Evolutionary conservation across 2,113 vertebrate species (phyloP).

Genomic region (Gadus chalcogrammus): DNA sequence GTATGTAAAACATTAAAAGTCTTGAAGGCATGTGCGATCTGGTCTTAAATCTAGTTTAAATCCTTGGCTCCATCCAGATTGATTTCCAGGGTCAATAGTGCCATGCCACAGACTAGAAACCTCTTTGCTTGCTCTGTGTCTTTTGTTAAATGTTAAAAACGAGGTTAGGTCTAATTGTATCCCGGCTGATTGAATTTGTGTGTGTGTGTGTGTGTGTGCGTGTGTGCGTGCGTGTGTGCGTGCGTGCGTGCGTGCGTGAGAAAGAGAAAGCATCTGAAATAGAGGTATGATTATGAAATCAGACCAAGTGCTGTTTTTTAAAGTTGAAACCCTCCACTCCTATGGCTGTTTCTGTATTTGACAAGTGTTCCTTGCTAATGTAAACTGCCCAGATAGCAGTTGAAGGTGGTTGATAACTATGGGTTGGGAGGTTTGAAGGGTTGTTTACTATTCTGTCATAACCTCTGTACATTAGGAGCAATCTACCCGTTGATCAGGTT

Average conservation of each 20-base stretch:
- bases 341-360: background rate
- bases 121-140: too few relatives aligned
- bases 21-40: background rate
- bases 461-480: slow-evolving; percentile 19
- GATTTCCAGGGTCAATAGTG: too few relatives aligned
- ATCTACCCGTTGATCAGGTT: background rate
- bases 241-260: background rate
- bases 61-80: too few relatives aligned
- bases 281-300: too few relatives aligned
- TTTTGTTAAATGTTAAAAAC: too few relatives aligned
- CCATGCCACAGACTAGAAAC: too few relatives aligned
- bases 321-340: too few relatives aligned
- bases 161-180: too few relatives aligned
- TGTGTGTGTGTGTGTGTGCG: slow-evolving; percentile 20
- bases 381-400: slow-evolving; percentile 8
- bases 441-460: slow-evolving; percentile 32
- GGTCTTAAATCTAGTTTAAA: too few relatives aligned
- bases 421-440: slow-evolving; percentile 2
- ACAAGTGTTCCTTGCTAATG: slow-evolving; percentile 7
- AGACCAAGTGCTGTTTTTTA: too few relatives aligned
- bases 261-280: background rate
- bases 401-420: background rate
- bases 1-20: slow-evolving; percentile 28
- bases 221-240: slow-evolving; percentile 2
- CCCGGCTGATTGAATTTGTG: slow-evolving; percentile 1